Evolutionary conservation across 2,797 vertebrate species (phyloP), one percentile per base, ranked within the genome.

Genomic region (Sebastes hubbsi): DNA sequence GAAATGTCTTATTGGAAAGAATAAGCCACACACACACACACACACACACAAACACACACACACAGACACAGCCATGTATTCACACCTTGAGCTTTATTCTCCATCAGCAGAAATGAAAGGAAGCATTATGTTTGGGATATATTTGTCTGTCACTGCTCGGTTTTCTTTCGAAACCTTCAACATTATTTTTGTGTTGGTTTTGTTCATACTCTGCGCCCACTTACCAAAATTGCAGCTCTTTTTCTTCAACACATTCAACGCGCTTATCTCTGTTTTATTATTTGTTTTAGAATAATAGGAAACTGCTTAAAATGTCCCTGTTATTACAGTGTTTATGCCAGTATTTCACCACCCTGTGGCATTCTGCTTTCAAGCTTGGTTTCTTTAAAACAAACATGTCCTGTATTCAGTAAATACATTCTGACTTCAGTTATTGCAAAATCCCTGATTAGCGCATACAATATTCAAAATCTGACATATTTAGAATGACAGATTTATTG

Each of bases 1-100:
- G 25, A 69, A 77, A 75, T 63, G 54, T 75, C 75, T 83, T 83
- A 38, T 29, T 83, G 54, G 29, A 68, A 66, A 74, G 64, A 78
- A 70, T 58, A 24, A 59, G 30, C 18, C 62, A 22, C 7, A 32
- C 30, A 72, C 36, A n/a, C 5, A 42, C 5, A 34, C 32, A 38
- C 32, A 34, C 32, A 29, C 27, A 20, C 5, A 34, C 10, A n/a
- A n/a, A 34, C 34, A 36, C 61, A 22, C 9, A 27, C 29, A 72
- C 34, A 18, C 4, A 46, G 3, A 46, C 42, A 46, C 38, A 56
- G 75, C 59, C 62, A 54, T 75, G 38, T 10, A 52, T 63, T 77
- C 63, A 66, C 5, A 7, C 24, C 55, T 16, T 68, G 29, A 42
- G 52, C 25, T 74, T 63, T 42, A 38, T n/a, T 72, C 25, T 68